Conservation (phyloP, 2,888 invertebrate species). For the Stegana nigrithorax region DNA sequence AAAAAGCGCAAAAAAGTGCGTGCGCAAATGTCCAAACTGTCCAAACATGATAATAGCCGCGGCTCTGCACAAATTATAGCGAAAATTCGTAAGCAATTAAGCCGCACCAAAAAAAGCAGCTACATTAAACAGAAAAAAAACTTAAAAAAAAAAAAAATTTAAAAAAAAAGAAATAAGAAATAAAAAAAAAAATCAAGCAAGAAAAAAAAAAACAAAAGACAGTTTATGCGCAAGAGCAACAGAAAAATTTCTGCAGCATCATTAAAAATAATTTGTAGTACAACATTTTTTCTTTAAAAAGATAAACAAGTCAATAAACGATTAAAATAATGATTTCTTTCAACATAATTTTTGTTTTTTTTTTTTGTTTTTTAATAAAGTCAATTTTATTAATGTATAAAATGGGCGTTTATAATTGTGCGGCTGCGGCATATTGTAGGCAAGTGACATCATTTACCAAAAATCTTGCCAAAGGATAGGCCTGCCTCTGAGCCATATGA, state of each 20-base stretch:
- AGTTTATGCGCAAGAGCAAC: not conserved
- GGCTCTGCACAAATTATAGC: not conserved
- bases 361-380: no score
- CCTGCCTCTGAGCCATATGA: conserved; percentile 42
- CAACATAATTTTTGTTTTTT: no score
- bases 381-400: no score
- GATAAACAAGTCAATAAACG: conserved; percentile 62
- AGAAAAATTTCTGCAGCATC: conserved; percentile 53
- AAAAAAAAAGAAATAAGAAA: no score
- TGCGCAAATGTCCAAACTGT: conserved; percentile 5
- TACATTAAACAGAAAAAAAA: not conserved
- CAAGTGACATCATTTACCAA: conserved; percentile 29
- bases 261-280: conserved; percentile 62
- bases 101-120: conserved; percentile 8
- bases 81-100: conserved; percentile 12
- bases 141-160: not conserved
- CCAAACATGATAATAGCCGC: conserved; percentile 9
- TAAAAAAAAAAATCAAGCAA: no score
- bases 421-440: conserved; percentile 49
- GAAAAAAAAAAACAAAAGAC: no score
- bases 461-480: conserved; percentile 28
- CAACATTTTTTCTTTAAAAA: conserved; percentile 34
- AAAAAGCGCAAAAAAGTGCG: conserved; percentile 10
- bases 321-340: conserved; percentile 56
- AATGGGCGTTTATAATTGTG: no score